These are phyloP conservation scores for Mus caroli DNA, from an alignment of 2,797 vertebrate species.

Conservation along the genomic window DNA sequence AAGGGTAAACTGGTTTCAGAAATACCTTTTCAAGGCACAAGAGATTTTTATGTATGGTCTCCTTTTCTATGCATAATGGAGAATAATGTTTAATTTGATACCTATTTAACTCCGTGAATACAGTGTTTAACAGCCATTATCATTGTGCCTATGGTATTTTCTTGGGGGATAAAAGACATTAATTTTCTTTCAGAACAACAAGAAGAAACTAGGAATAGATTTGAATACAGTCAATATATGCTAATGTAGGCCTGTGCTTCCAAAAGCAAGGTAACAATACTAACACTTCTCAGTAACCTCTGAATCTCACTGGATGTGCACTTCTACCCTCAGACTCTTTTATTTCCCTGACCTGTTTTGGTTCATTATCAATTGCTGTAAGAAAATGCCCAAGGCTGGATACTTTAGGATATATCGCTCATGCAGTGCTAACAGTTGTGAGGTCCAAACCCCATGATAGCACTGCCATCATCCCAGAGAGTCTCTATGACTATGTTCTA, in stretches of 20 bases:
- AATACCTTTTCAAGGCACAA: background rate
- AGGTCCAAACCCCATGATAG: background rate
- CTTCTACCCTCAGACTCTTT: background rate
- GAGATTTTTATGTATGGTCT: background rate
- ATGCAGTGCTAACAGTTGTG: background rate
- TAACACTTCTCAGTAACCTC: background rate
- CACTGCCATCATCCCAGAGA: background rate
- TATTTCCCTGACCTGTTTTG: background rate
- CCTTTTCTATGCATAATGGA: background rate
- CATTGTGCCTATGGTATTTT: background rate
- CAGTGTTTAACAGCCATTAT: background rate
- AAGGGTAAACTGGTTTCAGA: background rate
- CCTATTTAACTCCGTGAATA: background rate
- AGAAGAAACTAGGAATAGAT: background rate
- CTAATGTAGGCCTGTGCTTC: background rate
- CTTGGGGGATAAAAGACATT: background rate
- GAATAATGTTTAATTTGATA: background rate
- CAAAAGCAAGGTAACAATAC: constrained; percentile 41
- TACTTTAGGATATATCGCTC: background rate
- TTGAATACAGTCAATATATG: constrained; percentile 16
- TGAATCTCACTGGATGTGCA: background rate
- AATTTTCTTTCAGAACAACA: constrained; percentile 10
- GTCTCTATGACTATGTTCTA: background rate
- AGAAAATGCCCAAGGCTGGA: background rate
- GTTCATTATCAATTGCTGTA: background rate